Base-by-base conservation (phyloP, 2,113 vertebrate species). In the Perca schrenkii region DNA sequence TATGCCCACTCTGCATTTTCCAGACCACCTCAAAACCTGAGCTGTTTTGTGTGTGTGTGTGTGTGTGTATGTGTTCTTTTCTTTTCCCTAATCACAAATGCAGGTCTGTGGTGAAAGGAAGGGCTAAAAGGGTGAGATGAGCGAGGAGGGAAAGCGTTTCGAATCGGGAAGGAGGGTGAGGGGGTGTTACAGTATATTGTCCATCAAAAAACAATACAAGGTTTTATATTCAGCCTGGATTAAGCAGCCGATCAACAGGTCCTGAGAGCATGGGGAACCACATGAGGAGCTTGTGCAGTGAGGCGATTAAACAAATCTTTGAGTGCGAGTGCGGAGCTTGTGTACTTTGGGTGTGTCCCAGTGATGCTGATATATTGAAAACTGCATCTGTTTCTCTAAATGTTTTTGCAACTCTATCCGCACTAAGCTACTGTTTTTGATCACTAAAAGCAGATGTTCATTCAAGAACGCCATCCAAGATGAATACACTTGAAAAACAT, bases 1-100 rank as follows among this genome's bases (percentile, higher is more conserved):
- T 85, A 86, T 91, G 88, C 80, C 83, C 76, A 85, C 80, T 93
- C 87, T 31, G 80, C 91, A 84, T 88, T 91, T 93, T 90, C 74
- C 77, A 84, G 86, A 91, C 90, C 93, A 91, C 90, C 85, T 85
- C 22, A 78, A 88, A 86, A 80, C 52, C 79, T 74, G 31, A 62
- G 82, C 56, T 50, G 22, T 61, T 56, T 3, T 72, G 19, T 53
- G 52, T 53, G 52, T 71, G 53, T 34, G 49, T 53, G 52, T 71
- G 53, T 34, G 49, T 63, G 11, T 63, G 70, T 62, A 62, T 66
- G 21, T 62, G 72, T 65, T 22, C 52, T 83, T 88, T 86, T 82
- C 77, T 78, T 75, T 65, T 52, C 63, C 69, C 73, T 60, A 63
- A 83, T 88, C 78, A 74, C 28, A 86, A 83, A 85, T 87, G 60